These are phyloP conservation scores for silkworm (Bombyx mori) DNA, from an alignment of 1,140 invertebrate species.

Conservation along the genomic window ASM3026992v2 NC_085116.1:7120001-7120500, in stretches of 20 bases:
- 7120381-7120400: constrained; percentile 35
- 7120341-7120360: background rate
- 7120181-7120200: constrained; percentile 37
- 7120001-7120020: constrained; percentile 24
- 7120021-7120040: constrained; percentile 13
- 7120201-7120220: constrained; percentile 34
- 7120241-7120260: constrained; percentile 42
- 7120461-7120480: constrained; percentile 25
- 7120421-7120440: constrained; percentile 49
- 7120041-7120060: constrained; percentile 74
- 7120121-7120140: constrained; percentile 54
- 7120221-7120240: constrained; percentile 18
- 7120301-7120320: constrained; percentile 6
- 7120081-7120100: constrained; percentile 28
- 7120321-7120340: constrained; percentile 36
- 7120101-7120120: constrained; percentile 40
- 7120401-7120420: constrained; percentile 39
- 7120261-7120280: constrained; percentile 33
- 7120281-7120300: background rate
- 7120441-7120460: constrained; percentile 52
- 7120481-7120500: constrained; percentile 24
- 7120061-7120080: constrained; percentile 73
- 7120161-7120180: constrained; percentile 40
- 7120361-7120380: constrained; percentile 15
- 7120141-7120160: constrained; percentile 50